Conservation (phyloP, 2,888 invertebrate genomes). For the Andrena hattorfiana region DNA sequence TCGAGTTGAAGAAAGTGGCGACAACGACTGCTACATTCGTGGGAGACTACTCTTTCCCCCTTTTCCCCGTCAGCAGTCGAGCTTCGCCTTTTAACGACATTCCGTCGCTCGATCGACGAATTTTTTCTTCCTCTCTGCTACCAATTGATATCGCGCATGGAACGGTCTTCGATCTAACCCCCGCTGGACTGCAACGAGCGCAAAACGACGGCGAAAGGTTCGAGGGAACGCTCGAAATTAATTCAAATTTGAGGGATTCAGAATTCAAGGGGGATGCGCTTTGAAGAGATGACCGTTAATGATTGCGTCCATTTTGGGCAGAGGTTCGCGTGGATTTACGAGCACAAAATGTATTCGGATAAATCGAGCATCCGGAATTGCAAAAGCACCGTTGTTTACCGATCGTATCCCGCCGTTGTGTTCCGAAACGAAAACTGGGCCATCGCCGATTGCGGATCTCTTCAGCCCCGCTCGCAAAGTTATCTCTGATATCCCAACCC, state of each 20-base stretch:
- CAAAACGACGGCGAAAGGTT: neutral
- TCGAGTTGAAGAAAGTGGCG: constrained; percentile 11
- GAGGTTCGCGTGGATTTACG: constrained; percentile 16
- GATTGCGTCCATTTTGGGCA: constrained; percentile 2
- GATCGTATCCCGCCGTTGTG: constrained; percentile 9
- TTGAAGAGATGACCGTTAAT: constrained; percentile 6
- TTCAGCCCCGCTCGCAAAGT: constrained; percentile 37
- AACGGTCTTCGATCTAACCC: neutral
- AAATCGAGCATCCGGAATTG: constrained; percentile 47
- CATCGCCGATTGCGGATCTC: constrained; percentile 58
- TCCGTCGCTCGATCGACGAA: neutral
- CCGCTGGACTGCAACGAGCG: constrained; percentile 43
- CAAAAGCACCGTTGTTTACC: constrained; percentile 72
- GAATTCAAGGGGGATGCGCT: neutral
- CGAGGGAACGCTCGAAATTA: neutral
- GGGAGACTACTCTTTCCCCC: neutral
- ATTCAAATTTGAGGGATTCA: neutral
- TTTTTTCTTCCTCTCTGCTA: neutral
- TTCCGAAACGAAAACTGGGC: constrained; percentile 63
- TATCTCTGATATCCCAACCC: constrained; percentile 30
- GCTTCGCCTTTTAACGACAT: neutral
- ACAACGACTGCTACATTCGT: neutral
- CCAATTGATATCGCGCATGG: neutral
- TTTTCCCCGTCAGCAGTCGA: neutral
- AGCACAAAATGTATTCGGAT: constrained; percentile 10